A percentile compares a stretch with the other conserved stretches of the same genome.
phyloP scores from a whole-genome alignment of 1,140 invertebrate genomes.

The Spodoptera frugiperda region DNA sequence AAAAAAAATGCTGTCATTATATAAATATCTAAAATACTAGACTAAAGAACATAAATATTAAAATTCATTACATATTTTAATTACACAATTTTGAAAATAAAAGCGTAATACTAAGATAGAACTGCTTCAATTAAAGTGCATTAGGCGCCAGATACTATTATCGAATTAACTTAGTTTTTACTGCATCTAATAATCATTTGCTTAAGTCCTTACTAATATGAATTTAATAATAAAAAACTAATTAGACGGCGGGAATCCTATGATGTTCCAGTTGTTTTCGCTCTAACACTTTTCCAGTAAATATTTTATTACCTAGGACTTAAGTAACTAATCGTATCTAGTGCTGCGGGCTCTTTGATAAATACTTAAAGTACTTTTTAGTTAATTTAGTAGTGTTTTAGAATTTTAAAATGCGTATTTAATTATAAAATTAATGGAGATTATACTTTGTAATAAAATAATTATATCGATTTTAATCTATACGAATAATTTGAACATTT shows the following conservation, averaged over 20 bases:
- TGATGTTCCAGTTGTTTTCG: not conserved
- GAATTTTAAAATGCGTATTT: too few species aligned
- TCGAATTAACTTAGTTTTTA: conserved; percentile 7
- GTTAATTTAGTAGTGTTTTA: too few species aligned
- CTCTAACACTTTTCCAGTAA: not conserved
- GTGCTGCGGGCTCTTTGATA: too few species aligned
- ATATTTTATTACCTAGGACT: not conserved
- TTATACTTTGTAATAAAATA: too few species aligned
- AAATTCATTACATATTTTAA: not conserved
- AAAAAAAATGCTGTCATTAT: too few species aligned
- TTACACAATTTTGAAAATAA: not conserved
- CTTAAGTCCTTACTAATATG: not conserved
- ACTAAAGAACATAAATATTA: too few species aligned
- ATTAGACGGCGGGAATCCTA: not conserved
- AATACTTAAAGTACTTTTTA: too few species aligned
- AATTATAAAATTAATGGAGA: too few species aligned
- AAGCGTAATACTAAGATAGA: not conserved
- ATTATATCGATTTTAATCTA: too few species aligned
- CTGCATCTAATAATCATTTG: not conserved
- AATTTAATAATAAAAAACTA: conserved; percentile 15
- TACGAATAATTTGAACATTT: too few species aligned
- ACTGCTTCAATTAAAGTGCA: not conserved
- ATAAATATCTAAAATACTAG: too few species aligned
- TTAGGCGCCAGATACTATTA: not conserved
- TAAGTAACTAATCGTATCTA: too few species aligned